Percentiles rank a stretch among this genome's conserved stretches.
These are phyloP conservation scores for Forpus xanthops DNA, from an alignment of 2,797 vertebrate species.

Conservation along the genomic window DNA sequence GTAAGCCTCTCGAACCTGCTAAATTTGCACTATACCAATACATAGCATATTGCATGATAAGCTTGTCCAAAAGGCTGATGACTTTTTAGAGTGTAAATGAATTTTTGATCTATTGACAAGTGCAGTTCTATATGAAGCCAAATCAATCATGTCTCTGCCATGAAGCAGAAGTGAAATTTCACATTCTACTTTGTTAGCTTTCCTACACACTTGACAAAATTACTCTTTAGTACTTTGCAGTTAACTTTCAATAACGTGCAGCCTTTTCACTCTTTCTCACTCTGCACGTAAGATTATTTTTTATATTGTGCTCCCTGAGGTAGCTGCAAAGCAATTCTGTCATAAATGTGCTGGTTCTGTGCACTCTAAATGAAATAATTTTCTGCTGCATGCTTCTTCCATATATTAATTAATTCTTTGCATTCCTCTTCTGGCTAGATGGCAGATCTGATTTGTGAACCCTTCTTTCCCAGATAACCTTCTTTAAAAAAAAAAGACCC, in stretches of 20 bases:
- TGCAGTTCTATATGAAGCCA: neutral
- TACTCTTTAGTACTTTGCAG: neutral
- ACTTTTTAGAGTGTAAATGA: neutral
- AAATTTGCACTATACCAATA: neutral
- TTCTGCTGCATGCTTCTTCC: neutral
- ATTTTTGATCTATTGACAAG: neutral
- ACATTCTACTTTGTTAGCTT: neutral
- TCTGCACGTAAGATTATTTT: neutral
- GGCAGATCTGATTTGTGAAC: slow-evolving; percentile 7
- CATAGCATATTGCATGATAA: neutral
- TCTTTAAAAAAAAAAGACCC: neutral
- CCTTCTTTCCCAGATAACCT: neutral
- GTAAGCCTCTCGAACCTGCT: neutral
- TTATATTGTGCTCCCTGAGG: neutral
- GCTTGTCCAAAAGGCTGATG: neutral
- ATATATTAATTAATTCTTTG: slow-evolving; percentile 7
- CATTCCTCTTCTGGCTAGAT: neutral
- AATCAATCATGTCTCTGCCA: neutral
- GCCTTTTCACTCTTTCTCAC: neutral
- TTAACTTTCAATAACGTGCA: neutral
- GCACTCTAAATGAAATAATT: neutral
- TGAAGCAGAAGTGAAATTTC: neutral
- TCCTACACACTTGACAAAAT: neutral
- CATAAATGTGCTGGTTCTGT: neutral
- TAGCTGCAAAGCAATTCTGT: neutral